Evolutionary conservation across 2,113 vertebrate species (phyloP).

Genomic region (Pelobates fuscus): DNA sequence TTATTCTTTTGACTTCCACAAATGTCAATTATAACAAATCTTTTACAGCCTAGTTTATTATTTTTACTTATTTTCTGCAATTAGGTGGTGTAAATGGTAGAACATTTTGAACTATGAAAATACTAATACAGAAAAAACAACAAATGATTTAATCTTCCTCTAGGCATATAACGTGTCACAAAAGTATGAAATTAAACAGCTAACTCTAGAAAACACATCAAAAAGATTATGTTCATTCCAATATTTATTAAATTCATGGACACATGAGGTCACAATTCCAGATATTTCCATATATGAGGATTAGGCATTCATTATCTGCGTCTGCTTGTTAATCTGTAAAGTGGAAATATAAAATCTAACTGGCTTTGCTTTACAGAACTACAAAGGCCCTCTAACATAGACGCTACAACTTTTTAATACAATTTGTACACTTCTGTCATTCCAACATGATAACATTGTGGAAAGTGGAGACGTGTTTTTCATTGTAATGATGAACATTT

Average conservation of each 20-base stretch:
- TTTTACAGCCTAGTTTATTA: conserved; percentile 33
- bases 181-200: conserved; percentile 32
- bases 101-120: conserved; percentile 19
- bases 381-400: too few relatives aligned
- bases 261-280: neutral
- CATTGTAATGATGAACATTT: too few relatives aligned
- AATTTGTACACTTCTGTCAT: too few relatives aligned
- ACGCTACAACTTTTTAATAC: too few relatives aligned
- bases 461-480: too few relatives aligned
- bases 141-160: conserved; percentile 35
- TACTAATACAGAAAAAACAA: conserved; percentile 27
- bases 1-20: neutral
- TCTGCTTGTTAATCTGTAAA: too few relatives aligned
- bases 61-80: conserved; percentile 23
- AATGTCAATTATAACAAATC: conserved; percentile 18
- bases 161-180: conserved; percentile 19
- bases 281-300: neutral
- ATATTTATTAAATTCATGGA: conserved; percentile 1
- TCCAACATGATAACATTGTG: too few relatives aligned
- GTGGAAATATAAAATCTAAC: too few relatives aligned
- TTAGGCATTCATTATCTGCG: neutral
- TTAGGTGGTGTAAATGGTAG: conserved; percentile 9
- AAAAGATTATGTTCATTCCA: neutral
- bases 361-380: too few relatives aligned
- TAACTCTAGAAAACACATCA: neutral